These are phyloP conservation scores for Dunckerocampus dactyliophorus DNA, from an alignment of 2,113 vertebrate species.

Conservation along the genomic window DNA sequence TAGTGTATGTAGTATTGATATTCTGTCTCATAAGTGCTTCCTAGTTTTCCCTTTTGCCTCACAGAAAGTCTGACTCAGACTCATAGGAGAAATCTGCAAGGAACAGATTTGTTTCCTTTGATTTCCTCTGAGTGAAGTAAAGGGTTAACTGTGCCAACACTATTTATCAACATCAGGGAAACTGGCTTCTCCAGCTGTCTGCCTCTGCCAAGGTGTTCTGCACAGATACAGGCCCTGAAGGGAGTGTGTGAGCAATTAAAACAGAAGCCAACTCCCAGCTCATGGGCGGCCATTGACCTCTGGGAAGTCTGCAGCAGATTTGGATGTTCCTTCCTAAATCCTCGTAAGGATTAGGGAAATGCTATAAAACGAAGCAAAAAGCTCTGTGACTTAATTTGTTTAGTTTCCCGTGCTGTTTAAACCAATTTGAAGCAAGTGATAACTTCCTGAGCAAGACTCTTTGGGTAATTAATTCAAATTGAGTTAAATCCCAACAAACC, in stretches of 20 bases:
- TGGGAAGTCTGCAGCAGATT: constrained; percentile 8
- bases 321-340: not conserved
- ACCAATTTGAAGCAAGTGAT: constrained; percentile 1
- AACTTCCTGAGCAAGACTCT: not conserved
- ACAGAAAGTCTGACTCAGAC: constrained; percentile 5
- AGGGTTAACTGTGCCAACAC: constrained; percentile 20
- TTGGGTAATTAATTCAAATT: not conserved
- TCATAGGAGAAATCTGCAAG: constrained; percentile 5
- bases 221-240: constrained; percentile 33
- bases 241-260: constrained; percentile 24
- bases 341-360: not conserved
- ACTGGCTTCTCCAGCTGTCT: constrained; percentile 17
- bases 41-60: constrained; percentile 1
- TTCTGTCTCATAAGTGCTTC: not conserved
- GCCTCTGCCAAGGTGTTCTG: constrained; percentile 33
- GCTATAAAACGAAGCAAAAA: not conserved
- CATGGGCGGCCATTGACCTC: constrained; percentile 13
- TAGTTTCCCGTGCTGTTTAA: not conserved
- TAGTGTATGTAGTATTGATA: not conserved
- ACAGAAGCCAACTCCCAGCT: constrained; percentile 15
- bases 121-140: constrained; percentile 19
- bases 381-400: not conserved
- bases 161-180: constrained; percentile 24
- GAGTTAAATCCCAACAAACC: too few species aligned
- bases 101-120: constrained; percentile 32